Base-by-base conservation (phyloP, 2,888 invertebrate species). In the Gari tellinella region DNA sequence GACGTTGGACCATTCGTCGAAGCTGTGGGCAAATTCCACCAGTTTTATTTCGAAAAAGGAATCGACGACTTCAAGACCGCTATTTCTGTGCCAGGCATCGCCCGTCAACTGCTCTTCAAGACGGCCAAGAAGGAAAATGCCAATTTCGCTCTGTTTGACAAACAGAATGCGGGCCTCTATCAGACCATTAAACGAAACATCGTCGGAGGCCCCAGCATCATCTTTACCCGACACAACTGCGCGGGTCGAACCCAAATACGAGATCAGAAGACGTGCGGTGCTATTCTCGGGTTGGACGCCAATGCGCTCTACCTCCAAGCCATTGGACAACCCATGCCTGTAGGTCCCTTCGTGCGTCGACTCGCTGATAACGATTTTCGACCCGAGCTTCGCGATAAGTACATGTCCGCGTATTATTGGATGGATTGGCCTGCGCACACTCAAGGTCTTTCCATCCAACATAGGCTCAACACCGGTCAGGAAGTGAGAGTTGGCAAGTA, bases 281-380 rank as follows among this genome's bases (percentile, higher is more conserved):
- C 68, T 4, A 72, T 77, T 43, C 56, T 74, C 5, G 74, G 74
- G 0, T 80, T 66, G 40, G 74, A 80, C 48, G 77, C 74, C 37
- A 77, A 77, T 62, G 73, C 80, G 8, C 52, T 80, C 2, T 76
- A 80, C 45, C 43, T 76, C 4, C 46, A 62, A 26, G 66, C 64
- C n/a, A 70, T 76, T 25, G 73, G 65, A n/a, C 46, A 80, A 38
- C 58, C 64, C 8, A 75, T 80, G 76, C 77, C 80, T 1, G 61
- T 55, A 5, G 77, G 80, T 25, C 52, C 64, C 17, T 80, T 70
- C 23, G 41, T 76, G 10, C 63, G 67, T 1, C 40, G 80, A 14
- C 17, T 21, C 14, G 37, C 60, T 12, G 57, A 66, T 17, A 62
- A 66, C 31, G 61, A 53, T 14, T 76, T 75, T 41, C 65, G 65